phyloP scores from a whole-genome alignment of 2,113 vertebrate genomes.

The Podarcis raffonei region DNA sequence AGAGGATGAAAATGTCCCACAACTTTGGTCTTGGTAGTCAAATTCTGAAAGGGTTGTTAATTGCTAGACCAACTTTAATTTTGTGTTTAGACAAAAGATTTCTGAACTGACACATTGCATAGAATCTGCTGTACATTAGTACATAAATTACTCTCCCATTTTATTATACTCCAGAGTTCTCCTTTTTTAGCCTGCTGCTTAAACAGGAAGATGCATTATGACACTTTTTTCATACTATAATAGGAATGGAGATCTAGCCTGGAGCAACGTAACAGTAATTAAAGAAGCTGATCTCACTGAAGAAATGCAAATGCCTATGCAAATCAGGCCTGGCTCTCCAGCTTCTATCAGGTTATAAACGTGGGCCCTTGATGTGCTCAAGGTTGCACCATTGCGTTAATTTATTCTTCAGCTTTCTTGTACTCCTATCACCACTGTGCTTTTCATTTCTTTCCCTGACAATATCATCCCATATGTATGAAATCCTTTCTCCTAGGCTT shows the following conservation, averaged over 20 bases:
- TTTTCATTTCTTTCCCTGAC: constrained; percentile 1
- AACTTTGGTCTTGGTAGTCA: neutral
- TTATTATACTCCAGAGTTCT: constrained; percentile 7
- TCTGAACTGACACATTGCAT: neutral
- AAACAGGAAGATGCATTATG: constrained; percentile 34
- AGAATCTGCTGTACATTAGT: neutral
- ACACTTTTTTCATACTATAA: neutral
- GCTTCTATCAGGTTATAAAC: constrained; percentile 36
- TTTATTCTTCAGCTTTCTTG: constrained; percentile 19
- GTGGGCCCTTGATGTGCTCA: constrained; percentile 16
- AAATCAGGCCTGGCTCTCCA: constrained; percentile 24
- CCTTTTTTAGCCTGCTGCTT: constrained; percentile 21
- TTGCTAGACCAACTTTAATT: neutral
- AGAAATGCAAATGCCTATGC: constrained; percentile 34
- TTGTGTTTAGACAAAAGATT: neutral
- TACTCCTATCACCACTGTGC: neutral
- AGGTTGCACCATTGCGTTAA: constrained; percentile 4
- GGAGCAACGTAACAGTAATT: constrained; percentile 21
- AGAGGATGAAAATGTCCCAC: neutral
- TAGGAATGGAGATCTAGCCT: constrained; percentile 5
- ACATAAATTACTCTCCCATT: constrained; percentile 22
- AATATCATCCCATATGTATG: neutral
- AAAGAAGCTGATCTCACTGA: constrained; percentile 23
- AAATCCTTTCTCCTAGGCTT: neutral
- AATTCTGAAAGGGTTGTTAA: neutral